Evolutionary conservation across 2,888 invertebrate genomes (phyloP).

Genomic region (Drosophila mettleri): DNA sequence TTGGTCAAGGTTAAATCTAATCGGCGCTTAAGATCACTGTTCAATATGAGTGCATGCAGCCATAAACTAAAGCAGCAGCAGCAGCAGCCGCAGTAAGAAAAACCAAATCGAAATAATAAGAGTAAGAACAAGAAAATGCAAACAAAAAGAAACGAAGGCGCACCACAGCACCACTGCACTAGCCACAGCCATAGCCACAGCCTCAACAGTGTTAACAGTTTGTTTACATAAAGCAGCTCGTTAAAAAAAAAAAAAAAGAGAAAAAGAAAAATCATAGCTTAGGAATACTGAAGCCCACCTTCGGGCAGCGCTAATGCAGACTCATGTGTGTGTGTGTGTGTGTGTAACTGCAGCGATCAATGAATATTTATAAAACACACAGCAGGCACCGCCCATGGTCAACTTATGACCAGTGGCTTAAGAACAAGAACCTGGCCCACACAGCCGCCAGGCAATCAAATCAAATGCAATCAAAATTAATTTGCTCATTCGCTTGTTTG

Average conservation of each 20-base stretch:
- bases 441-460: conserved; percentile 63
- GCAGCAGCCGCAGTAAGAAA: conserved; percentile 15
- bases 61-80: conserved; percentile 61
- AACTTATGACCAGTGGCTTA: conserved; percentile 37
- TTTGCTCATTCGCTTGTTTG: conserved; percentile 65
- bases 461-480: conserved; percentile 76
- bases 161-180: conserved; percentile 6
- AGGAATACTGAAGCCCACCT: conserved; percentile 53
- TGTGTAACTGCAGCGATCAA: conserved; percentile 51
- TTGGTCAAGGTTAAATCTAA: conserved; percentile 83
- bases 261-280: conserved; percentile 26
- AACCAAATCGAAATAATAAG: conserved; percentile 17
- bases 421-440: conserved; percentile 73
- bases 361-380: conserved; percentile 67
- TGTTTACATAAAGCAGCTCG: conserved; percentile 76
- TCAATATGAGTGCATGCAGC: conserved; percentile 59
- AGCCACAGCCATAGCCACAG: conserved; percentile 15
- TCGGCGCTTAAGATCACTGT: conserved; percentile 73
- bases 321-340: conserved; percentile 25
- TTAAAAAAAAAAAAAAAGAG: conserved; percentile 53
- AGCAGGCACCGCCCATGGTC: conserved; percentile 74
- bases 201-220: conserved; percentile 72
- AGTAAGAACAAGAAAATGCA: conserved; percentile 60
- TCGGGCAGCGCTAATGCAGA: conserved; percentile 28
- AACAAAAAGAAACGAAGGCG: conserved; percentile 12